Evolutionary conservation across 2,888 invertebrate species (phyloP), one percentile per base, ranked within the genome.

Genomic region (Gymnosoma rotundatum): DNA sequence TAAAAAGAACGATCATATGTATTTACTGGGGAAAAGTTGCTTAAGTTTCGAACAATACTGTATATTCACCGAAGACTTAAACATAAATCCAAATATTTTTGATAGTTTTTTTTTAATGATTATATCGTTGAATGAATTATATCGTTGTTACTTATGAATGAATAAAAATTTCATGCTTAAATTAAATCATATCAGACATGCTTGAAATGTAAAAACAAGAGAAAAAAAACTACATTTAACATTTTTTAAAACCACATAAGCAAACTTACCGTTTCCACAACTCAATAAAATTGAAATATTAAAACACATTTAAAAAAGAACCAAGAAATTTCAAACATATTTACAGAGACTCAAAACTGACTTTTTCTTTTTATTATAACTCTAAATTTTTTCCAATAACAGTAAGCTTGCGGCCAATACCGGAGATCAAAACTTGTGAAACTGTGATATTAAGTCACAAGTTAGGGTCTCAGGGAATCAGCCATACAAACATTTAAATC

Each of bases 341-440:
- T 78, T 74, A 83, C 83, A 83, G 48, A 58, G 16, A 58, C 52
- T 48, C 48, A 21, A 60, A 74, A 58, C 36, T 58, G 36, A 52
- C 25, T n/a, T 42, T 48, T 61, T 48, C 36, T 14, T 61, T n/a
- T 14, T 16, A 20, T 14, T 16, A 20, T 25, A 75, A 75, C 42
- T 63, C 63, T 25, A 52, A 42, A 50, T 32, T 38, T 32, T 69
- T 76, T 78, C 74, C 74, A 89, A 90, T 88, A 91, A 90, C 89
- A 91, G 91, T 88, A 90, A 91, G 92, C 91, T 92, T 92, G 92
- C 89, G 91, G 92, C 92, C 92, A 92, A 92, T 92, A 92, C 92
- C 92, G 92, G 92, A 92, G 92, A 92, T 92, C 92, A 92, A 92
- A 92, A 92, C 92, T 92, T 92, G 92, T 92, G 92, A 92, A 92